Conservation (phyloP, 2,888 invertebrate species). For the Spilosoma lubricipeda region DNA sequence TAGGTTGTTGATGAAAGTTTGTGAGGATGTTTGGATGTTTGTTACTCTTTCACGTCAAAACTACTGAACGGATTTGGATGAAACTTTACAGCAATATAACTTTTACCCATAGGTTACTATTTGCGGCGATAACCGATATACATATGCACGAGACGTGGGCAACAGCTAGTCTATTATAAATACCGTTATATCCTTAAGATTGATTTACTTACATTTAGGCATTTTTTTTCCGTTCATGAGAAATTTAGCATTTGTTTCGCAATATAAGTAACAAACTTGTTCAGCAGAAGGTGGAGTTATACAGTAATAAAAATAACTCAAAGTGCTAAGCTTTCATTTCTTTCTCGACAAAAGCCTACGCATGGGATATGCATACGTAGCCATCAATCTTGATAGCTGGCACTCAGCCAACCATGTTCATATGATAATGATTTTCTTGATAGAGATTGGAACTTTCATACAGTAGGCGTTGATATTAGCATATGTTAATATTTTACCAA, state of each 20-base stretch:
- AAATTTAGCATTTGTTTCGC: neutral
- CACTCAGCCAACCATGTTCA: slow-evolving; percentile 39
- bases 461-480: slow-evolving; percentile 4
- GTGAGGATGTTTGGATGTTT: too few relatives aligned
- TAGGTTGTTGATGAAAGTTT: too few relatives aligned
- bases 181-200: too few relatives aligned
- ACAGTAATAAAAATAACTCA: slow-evolving; percentile 9
- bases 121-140: too few relatives aligned
- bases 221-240: neutral
- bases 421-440: slow-evolving; percentile 48
- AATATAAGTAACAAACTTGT: neutral
- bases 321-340: neutral
- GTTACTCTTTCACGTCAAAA: too few relatives aligned
- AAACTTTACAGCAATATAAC: too few relatives aligned
- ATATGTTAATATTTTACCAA: slow-evolving; percentile 11
- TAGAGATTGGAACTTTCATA: slow-evolving; percentile 18
- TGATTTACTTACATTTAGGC: neutral
- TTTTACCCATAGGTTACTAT: too few relatives aligned
- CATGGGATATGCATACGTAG: slow-evolving; percentile 26
- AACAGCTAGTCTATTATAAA: too few relatives aligned
- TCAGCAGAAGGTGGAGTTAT: neutral
- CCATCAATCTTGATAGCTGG: slow-evolving; percentile 43
- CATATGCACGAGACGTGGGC: too few relatives aligned
- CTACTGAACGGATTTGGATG: too few relatives aligned
- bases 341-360: slow-evolving; percentile 1